Evolutionary conservation across 2,888 invertebrate genomes (phyloP).

Genomic region (Agrilus mali): DNA sequence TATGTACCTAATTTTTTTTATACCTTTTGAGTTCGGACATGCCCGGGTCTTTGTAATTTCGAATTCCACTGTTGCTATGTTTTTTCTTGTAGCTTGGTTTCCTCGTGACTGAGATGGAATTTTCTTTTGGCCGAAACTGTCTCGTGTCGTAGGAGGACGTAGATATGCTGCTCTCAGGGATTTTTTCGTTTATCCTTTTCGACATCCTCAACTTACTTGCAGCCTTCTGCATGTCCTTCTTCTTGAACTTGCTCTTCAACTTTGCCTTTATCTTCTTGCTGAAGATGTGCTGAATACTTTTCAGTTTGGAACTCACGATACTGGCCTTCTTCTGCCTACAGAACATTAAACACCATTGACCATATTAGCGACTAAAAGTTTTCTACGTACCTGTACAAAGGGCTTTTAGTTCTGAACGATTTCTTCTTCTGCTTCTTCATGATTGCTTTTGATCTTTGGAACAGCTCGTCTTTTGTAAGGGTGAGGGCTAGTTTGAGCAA

Average conservation of each 20-base stretch:
- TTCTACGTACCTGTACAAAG: slow-evolving; percentile 27
- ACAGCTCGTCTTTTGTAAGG: slow-evolving; percentile 82
- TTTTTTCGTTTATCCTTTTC: slow-evolving; percentile 13
- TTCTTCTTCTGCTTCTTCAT: slow-evolving; percentile 76
- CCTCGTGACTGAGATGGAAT: slow-evolving; percentile 20
- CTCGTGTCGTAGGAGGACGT: slow-evolving; percentile 50
- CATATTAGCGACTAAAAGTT: background rate
- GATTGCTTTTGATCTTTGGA: slow-evolving; percentile 78
- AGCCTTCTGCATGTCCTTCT: slow-evolving; percentile 12
- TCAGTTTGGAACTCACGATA: slow-evolving; percentile 26
- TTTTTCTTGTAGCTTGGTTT: slow-evolving; percentile 26
- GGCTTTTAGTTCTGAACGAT: slow-evolving; percentile 43
- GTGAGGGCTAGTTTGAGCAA: slow-evolving; percentile 76
- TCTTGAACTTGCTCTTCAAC: slow-evolving; percentile 12
- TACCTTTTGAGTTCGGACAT: slow-evolving; percentile 1
- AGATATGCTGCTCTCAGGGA: slow-evolving; percentile 47
- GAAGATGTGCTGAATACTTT: slow-evolving; percentile 38
- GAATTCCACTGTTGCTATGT: background rate
- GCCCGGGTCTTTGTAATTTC: no score
- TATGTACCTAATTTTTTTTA: background rate
- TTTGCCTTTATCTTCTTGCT: slow-evolving; percentile 40
- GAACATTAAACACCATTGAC: no score
- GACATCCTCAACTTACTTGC: slow-evolving; percentile 1
- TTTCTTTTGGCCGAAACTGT: slow-evolving; percentile 47
- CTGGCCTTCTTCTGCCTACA: slow-evolving; percentile 16